Evolutionary conservation across 2,888 invertebrate genomes (phyloP).

Genomic region (Tipula lateralis): DNA sequence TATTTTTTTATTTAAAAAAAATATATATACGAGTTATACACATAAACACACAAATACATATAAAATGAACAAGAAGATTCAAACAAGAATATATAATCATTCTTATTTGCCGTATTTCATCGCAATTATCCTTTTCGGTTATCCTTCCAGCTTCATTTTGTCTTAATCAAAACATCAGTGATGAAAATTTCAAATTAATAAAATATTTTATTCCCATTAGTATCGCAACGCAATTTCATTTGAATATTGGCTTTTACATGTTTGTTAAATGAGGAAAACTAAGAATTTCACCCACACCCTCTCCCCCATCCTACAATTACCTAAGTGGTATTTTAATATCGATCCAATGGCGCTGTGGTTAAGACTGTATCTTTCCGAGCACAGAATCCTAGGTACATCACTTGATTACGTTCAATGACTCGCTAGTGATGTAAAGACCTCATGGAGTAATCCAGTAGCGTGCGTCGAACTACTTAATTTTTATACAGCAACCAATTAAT

Average conservation of each 20-base stretch:
- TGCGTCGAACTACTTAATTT: too few relatives aligned
- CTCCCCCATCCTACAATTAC: too few relatives aligned
- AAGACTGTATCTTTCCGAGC: too few relatives aligned
- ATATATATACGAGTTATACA: background rate
- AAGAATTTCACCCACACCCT: too few relatives aligned
- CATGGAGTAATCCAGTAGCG: too few relatives aligned
- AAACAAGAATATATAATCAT: background rate
- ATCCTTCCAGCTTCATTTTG: background rate
- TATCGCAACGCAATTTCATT: background rate
- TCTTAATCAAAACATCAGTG: background rate
- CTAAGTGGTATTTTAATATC: too few relatives aligned
- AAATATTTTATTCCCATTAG: background rate
- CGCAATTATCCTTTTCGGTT: background rate
- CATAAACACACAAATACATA: background rate
- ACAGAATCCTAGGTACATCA: too few relatives aligned
- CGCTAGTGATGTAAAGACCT: too few relatives aligned
- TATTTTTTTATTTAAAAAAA: background rate
- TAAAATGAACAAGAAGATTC: background rate
- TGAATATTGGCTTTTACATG: background rate
- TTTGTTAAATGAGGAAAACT: background rate
- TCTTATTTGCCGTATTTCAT: background rate
- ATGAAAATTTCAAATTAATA: background rate
- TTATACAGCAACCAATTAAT: too few relatives aligned
- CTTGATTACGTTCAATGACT: too few relatives aligned
- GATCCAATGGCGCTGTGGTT: too few relatives aligned